Base-by-base conservation (phyloP, 2,888 invertebrate species). In the Entomobrya multifasciata region DNA sequence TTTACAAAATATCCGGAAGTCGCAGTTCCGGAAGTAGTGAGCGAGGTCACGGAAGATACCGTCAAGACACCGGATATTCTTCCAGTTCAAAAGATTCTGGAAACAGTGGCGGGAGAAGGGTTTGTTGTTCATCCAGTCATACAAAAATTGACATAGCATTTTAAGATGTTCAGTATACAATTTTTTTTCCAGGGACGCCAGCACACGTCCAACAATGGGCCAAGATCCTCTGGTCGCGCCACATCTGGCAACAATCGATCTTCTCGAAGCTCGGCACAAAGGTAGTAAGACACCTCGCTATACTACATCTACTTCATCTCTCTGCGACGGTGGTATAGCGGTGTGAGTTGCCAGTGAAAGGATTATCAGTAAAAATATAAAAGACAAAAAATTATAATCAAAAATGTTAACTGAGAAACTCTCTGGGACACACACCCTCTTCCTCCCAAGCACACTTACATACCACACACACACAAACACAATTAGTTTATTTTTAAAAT, bases 11-110 rank as follows among this genome's bases (percentile, higher is more conserved):
- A 36, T 90, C 90, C 15, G 90, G 90, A 79, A 91, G 91, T 83
- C 89, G 91, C 13, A 90, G 90, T 74, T 91, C 91, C 6, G 90
- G 89, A 17, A 90, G 90, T 47, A 91, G 90, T 77, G 90, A 90
- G 22, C 77, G 86, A 36, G 88, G 86, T n/a, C 90, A 90, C 60
- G 88, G 81, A 22, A 85, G 88, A 36, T 87, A 87, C 52, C 92
- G 94, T 11, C 95, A 95, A 92, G 95, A 95, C 91, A 95, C 95
- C 0, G 95, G 95, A 13, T 95, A 95, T 91, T 95, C 95, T 0
- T 95, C 95, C 0, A 95, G 94, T 77, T 92, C 92, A 8, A 95
- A 90, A 76, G 89, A 91, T 76, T 90, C 91, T 70, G 89, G 89
- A 65, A 90, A 89, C 77, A 89, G 91, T 87, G 87, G 91, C 25